Percentiles rank a stretch among this genome's conserved stretches.
Conservation (phyloP, 2,113 vertebrate species). For the Astur gentilis region DNA sequence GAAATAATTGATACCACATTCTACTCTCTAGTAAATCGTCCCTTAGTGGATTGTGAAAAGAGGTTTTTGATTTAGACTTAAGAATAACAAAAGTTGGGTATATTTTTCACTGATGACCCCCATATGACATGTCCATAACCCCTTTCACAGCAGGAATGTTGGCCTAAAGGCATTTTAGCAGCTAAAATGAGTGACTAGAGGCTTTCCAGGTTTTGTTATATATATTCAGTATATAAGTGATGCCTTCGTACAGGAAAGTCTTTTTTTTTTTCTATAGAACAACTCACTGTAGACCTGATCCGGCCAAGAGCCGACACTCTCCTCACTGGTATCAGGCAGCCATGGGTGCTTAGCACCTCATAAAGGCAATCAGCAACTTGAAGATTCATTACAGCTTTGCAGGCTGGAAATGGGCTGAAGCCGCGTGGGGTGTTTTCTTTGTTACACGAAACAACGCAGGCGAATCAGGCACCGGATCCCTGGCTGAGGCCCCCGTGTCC, state of each 20-base stretch:
- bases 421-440: background rate
- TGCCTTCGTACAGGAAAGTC: conserved; percentile 19
- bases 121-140: conserved; percentile 59
- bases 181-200: conserved; percentile 63
- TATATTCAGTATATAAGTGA: conserved; percentile 57
- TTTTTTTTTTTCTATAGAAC: conserved; percentile 41
- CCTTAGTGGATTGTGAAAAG: conserved; percentile 48
- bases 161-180: conserved; percentile 57
- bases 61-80: conserved; percentile 63
- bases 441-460: background rate
- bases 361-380: conserved; percentile 18
- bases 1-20: conserved; percentile 74
- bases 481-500: fast-evolving
- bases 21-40: conserved; percentile 44
- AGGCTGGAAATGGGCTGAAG: background rate
- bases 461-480: background rate
- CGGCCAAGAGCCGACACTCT: background rate
- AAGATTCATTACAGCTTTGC: background rate
- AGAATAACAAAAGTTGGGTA: conserved; percentile 64
- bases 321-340: background rate
- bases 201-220: conserved; percentile 68
- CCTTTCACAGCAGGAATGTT: conserved; percentile 60
- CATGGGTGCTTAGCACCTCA: background rate
- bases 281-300: conserved; percentile 39
- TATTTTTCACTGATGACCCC: conserved; percentile 63